Evolutionary conservation across 2,797 vertebrate genomes (phyloP).

Genomic region (Varecia variegata): DNA sequence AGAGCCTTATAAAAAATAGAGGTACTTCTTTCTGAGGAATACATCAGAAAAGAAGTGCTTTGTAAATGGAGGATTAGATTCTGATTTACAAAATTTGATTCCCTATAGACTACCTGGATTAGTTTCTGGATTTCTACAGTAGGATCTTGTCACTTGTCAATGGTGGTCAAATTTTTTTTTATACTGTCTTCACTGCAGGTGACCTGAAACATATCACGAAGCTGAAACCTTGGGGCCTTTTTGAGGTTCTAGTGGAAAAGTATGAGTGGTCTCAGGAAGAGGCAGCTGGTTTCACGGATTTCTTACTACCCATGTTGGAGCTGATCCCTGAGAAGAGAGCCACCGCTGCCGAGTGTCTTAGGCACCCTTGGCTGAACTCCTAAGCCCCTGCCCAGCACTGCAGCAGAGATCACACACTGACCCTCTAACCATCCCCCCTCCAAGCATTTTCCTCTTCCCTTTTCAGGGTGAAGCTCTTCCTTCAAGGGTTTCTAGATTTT

Average conservation of each 20-base stretch:
- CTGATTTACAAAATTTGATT: neutral
- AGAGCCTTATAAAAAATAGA: neutral
- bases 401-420: conserved; percentile 74
- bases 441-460: conserved; percentile 54
- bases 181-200: conserved; percentile 83
- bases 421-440: neutral
- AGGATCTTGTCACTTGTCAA: neutral
- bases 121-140: neutral
- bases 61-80: neutral
- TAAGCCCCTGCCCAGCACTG: conserved; percentile 80
- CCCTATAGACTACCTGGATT: neutral
- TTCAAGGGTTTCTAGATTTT: conserved; percentile 82
- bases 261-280: conserved; percentile 97
- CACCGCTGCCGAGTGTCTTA: conserved; percentile 95
- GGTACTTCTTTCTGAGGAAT: conserved; percentile 3
- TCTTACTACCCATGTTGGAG: conserved; percentile 98
- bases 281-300: conserved; percentile 93
- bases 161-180: neutral
- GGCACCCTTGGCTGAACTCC: conserved; percentile 93
- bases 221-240: conserved; percentile 97
- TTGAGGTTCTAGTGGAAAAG: conserved; percentile 96
- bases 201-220: conserved; percentile 98
- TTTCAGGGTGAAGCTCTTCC: conserved; percentile 83
- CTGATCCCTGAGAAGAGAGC: conserved; percentile 95
- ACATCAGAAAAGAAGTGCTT: neutral